Conservation (phyloP, 2,888 invertebrate genomes). For the Geophilus truncorum region DNA sequence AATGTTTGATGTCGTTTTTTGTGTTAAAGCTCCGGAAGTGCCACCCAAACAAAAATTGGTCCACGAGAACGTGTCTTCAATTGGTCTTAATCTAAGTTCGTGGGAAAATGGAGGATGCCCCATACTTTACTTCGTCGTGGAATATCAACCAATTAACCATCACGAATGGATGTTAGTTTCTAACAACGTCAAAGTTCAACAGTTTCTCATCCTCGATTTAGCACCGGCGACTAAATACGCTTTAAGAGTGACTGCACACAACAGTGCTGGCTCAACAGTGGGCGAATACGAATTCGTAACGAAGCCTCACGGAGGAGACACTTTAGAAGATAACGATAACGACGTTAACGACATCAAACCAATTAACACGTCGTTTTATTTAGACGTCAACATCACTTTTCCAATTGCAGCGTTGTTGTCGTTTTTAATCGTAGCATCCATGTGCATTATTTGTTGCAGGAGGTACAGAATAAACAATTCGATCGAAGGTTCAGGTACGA, state of each 20-base stretch:
- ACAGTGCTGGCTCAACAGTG: slow-evolving; percentile 37
- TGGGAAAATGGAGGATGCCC: slow-evolving; percentile 95
- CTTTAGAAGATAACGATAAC: too few relatives aligned
- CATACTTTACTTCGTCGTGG: slow-evolving; percentile 90
- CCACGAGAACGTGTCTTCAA: slow-evolving; percentile 47
- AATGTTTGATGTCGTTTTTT: not conserved
- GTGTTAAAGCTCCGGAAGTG: slow-evolving; percentile 33
- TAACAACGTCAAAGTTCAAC: slow-evolving; percentile 36
- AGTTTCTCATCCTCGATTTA: slow-evolving; percentile 34
- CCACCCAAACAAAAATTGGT: slow-evolving; percentile 36
- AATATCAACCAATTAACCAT: slow-evolving; percentile 55
- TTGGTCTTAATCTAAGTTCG: slow-evolving; percentile 71
- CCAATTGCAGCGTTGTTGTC: slow-evolving; percentile 35
- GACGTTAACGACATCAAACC: not conserved
- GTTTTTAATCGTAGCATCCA: not conserved
- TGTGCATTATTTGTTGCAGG: not conserved
- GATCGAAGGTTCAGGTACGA: not conserved
- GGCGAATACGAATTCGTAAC: slow-evolving; percentile 37
- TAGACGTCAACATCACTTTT: slow-evolving; percentile 36
- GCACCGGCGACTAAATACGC: slow-evolving; percentile 32
- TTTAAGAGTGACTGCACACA: slow-evolving; percentile 36
- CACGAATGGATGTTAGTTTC: slow-evolving; percentile 37
- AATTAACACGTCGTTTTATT: slow-evolving; percentile 13
- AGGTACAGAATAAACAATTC: not conserved
- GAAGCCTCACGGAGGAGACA: slow-evolving; percentile 33